Evolutionary conservation across 2,888 invertebrate species (phyloP), one percentile per base, ranked within the genome.

Genomic region (Xylota sylvarum): DNA sequence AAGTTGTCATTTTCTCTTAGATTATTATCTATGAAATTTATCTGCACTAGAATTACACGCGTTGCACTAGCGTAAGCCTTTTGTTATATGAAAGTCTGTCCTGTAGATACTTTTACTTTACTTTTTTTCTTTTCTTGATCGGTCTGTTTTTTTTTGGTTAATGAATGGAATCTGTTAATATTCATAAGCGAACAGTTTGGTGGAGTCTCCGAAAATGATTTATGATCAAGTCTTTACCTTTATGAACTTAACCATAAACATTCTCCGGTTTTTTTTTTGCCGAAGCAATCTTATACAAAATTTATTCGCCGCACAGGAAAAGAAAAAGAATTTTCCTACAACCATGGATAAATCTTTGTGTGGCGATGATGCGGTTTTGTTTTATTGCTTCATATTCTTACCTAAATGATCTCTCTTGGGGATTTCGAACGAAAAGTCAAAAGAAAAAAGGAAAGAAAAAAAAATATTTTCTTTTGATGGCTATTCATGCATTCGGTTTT

Each of bases 141-240:
- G 43, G n/a, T 52, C 14, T 64, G n/a, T 52, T 74, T 58, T 56
- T 40, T 74, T n/a, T 17, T 67, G 48, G 76, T 62, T 86, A 77
- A 86, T 86, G 77, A 86, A 77, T 86, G 86, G 78, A 86, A 43
- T 50, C 72, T 14, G 60, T 77, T 86, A 81, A 86, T 86, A 82
- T 86, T 86, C 82, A 82, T 67, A 85, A 55, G 70, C 62, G 37
- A 32, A 12, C 32, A 30, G 27, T 64, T 48, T 50, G 50, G 43
- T 55, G n/a, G 35, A 78, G 67, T 40, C 64, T 60, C 81, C 43
- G 27, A 77, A 73, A 30, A 86, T 86, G 86, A 86, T 86, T 86
- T 86, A 86, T 78, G 82, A 73, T 43, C 86, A 30, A 58, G 35
- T 58, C 81, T 76, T 70, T 70, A 43, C 80, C 73, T 74, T 80